A percentile compares a stretch with the other conserved stretches of the same genome.
Evolutionary conservation across 2,888 invertebrate species (phyloP).

Genomic region (Parapristionchus giblindavisi): DNA sequence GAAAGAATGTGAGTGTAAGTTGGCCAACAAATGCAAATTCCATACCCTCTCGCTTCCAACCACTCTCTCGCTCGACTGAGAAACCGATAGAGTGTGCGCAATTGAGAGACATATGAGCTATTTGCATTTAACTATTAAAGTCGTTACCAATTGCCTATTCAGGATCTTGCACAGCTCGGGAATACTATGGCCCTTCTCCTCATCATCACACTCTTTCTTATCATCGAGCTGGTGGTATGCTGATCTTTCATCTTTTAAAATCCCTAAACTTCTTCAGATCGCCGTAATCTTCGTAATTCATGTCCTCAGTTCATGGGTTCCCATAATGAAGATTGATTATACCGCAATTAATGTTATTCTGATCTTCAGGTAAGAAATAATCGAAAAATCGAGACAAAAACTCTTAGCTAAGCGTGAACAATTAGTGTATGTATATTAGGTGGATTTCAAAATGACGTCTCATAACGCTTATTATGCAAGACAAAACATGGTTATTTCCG

Average conservation of each 20-base stretch:
- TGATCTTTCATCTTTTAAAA: no score
- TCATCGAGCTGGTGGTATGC: slow-evolving; percentile 72
- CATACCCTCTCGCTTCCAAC: no score
- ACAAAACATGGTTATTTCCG: no score
- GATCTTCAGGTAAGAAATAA: slow-evolving; percentile 73
- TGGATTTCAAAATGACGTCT: no score
- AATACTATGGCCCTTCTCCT: slow-evolving; percentile 72
- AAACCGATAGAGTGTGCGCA: no score
- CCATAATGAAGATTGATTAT: slow-evolving; percentile 76
- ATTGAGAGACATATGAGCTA: background rate
- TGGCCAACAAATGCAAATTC: no score
- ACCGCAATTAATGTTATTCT: slow-evolving; percentile 82
- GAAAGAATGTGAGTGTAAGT: no score
- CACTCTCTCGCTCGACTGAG: no score
- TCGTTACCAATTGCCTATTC: slow-evolving; percentile 23
- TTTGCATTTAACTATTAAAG: background rate
- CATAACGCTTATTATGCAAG: no score
- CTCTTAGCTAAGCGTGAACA: background rate
- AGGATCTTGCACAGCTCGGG: slow-evolving; percentile 44
- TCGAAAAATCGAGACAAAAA: background rate
- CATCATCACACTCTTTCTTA: slow-evolving; percentile 72
- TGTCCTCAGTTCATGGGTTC: slow-evolving; percentile 75
- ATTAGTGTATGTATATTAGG: background rate
- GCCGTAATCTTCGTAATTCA: slow-evolving; percentile 55
- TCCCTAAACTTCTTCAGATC: slow-evolving; percentile 68